phyloP scores from a whole-genome alignment of 1,140 invertebrate species.

The Rhizoglyphus robini region DNA sequence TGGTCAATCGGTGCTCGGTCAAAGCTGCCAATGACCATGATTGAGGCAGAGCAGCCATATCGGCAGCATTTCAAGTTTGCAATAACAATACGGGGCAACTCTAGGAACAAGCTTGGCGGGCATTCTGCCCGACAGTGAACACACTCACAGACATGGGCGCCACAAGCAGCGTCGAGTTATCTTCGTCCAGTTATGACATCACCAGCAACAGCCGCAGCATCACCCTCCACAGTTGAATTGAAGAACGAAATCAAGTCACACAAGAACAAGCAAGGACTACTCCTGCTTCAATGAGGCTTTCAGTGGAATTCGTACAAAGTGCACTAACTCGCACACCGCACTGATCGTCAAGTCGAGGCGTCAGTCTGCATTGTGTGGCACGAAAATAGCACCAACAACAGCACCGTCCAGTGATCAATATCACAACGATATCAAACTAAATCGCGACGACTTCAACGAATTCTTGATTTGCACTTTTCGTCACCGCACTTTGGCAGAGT shows the following conservation, averaged over 20 bases:
- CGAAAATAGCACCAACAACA: too few species aligned
- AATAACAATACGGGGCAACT: background rate
- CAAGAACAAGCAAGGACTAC: background rate
- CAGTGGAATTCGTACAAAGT: background rate
- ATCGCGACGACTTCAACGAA: too few species aligned
- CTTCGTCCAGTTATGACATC: background rate
- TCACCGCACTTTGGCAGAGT: too few species aligned
- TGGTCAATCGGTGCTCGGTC: too few species aligned
- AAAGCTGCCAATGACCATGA: too few species aligned
- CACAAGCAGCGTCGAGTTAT: background rate
- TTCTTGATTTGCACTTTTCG: too few species aligned
- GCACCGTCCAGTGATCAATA: too few species aligned
- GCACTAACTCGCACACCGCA: too few species aligned
- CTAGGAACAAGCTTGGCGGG: background rate
- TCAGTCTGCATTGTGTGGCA: too few species aligned
- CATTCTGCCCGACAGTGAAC: background rate
- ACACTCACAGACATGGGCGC: slow-evolving; percentile 6
- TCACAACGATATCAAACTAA: too few species aligned
- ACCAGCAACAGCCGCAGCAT: background rate
- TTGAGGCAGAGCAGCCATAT: too few species aligned
- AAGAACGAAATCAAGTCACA: slow-evolving; percentile 11
- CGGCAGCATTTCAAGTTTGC: background rate
- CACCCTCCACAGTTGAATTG: background rate
- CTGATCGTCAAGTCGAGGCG: too few species aligned
- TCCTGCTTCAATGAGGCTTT: background rate